These are phyloP conservation scores for Temnothorax ravouxi DNA, from an alignment of 2,888 invertebrate genomes.

Conservation along the genomic window DNA sequence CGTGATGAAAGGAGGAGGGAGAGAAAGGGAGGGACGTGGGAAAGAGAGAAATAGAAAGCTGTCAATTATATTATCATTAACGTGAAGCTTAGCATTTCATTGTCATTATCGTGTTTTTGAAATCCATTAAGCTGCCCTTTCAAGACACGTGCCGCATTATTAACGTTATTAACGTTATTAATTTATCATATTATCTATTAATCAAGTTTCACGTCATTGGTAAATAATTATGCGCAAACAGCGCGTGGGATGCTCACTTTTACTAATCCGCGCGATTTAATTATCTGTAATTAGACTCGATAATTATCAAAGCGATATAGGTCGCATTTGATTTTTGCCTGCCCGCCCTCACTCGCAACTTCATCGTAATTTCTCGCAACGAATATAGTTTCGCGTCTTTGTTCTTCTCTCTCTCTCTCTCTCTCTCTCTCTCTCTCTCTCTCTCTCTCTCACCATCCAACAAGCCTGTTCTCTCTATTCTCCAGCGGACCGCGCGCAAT, in stretches of 20 bases:
- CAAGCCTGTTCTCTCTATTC: not conserved
- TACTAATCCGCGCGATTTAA: slow-evolving; percentile 12
- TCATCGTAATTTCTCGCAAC: not conserved
- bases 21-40: not conserved
- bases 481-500: slow-evolving; percentile 26
- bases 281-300: not conserved
- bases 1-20: not conserved
- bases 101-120: slow-evolving; percentile 36
- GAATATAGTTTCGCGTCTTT: not conserved
- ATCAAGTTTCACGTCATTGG: slow-evolving; percentile 22
- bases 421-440: not conserved
- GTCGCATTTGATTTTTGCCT: not conserved
- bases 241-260: not conserved
- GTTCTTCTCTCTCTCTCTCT: too few relatives aligned
- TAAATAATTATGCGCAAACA: slow-evolving; percentile 17
- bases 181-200: slow-evolving; percentile 31
- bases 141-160: not conserved
- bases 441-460: not conserved
- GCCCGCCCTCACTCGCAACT: not conserved
- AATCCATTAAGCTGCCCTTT: slow-evolving; percentile 39
- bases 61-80: slow-evolving; percentile 21
- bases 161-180: slow-evolving; percentile 19
- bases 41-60: not conserved
- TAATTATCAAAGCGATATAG: not conserved
- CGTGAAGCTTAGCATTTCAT: slow-evolving; percentile 4